These are phyloP conservation scores for Acronicta alni DNA, from an alignment of 2,888 invertebrate genomes.

Conservation along the genomic window DNA sequence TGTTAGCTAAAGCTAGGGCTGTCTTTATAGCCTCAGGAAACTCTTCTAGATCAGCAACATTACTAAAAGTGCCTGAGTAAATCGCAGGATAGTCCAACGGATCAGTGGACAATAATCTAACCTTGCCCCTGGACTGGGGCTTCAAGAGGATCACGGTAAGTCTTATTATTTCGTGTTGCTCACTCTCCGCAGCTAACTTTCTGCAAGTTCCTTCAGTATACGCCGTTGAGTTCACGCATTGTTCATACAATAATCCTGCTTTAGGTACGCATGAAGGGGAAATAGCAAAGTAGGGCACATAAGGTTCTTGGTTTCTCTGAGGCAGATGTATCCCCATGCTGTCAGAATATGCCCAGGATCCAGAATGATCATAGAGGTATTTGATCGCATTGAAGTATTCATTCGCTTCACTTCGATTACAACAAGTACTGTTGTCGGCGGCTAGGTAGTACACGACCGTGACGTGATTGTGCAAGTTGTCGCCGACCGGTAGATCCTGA, in stretches of 20 bases:
- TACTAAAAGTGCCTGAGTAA: constrained; percentile 73
- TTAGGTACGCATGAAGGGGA: constrained; percentile 73
- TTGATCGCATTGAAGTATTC: constrained; percentile 68
- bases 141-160: constrained; percentile 76
- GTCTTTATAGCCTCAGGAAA: constrained; percentile 68
- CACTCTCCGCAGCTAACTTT: constrained; percentile 62
- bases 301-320: constrained; percentile 51
- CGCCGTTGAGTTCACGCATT: constrained; percentile 66
- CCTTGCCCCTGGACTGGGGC: constrained; percentile 75
- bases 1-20: constrained; percentile 66
- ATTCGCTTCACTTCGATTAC: constrained; percentile 52
- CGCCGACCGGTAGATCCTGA: constrained; percentile 75
- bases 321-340: constrained; percentile 74
- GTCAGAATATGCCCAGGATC: constrained; percentile 65
- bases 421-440: constrained; percentile 74
- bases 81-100: constrained; percentile 72
- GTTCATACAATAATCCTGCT: constrained; percentile 56
- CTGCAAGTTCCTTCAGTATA: constrained; percentile 67
- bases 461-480: constrained; percentile 78
- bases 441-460: constrained; percentile 74
- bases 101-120: constrained; percentile 66
- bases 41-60: constrained; percentile 66
- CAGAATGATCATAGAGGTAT: constrained; percentile 49
- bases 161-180: constrained; percentile 68
- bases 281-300: constrained; percentile 76